phyloP scores from a whole-genome alignment of 2,888 invertebrate species.

The Synergus umbraculus region DNA sequence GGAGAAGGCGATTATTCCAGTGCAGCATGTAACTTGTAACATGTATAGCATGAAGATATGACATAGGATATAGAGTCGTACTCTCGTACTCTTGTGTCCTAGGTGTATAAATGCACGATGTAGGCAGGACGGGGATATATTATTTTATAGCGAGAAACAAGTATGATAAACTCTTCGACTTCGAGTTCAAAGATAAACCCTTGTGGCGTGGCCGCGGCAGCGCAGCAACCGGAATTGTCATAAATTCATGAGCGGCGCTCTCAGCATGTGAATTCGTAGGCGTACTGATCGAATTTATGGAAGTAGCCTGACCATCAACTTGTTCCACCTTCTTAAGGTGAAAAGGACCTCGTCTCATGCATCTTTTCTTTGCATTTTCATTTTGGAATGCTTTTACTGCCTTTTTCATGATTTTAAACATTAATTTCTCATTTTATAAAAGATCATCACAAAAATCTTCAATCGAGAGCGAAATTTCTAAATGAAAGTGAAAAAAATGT shows the following conservation, averaged over 20 bases:
- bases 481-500: neutral
- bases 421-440: neutral
- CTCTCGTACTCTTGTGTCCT: neutral
- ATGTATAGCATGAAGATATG: neutral
- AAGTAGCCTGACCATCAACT: conserved; percentile 8
- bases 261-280: conserved; percentile 17
- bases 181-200: neutral
- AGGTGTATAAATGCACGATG: neutral
- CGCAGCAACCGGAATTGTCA: conserved; percentile 13
- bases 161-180: conserved; percentile 37
- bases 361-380: neutral
- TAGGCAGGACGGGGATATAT: conserved; percentile 22
- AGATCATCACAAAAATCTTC: too few relatives aligned
- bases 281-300: conserved; percentile 32
- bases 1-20: neutral
- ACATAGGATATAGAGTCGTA: conserved; percentile 32
- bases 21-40: conserved; percentile 4
- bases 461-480: too few relatives aligned
- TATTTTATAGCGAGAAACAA: neutral
- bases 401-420: too few relatives aligned
- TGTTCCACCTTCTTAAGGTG: neutral
- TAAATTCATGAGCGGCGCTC: conserved; percentile 30
- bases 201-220: neutral
- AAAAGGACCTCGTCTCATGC: neutral
- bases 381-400: neutral